Evolutionary conservation across 2,888 invertebrate species (phyloP).

Genomic region (Ditylenchus weischeri): DNA sequence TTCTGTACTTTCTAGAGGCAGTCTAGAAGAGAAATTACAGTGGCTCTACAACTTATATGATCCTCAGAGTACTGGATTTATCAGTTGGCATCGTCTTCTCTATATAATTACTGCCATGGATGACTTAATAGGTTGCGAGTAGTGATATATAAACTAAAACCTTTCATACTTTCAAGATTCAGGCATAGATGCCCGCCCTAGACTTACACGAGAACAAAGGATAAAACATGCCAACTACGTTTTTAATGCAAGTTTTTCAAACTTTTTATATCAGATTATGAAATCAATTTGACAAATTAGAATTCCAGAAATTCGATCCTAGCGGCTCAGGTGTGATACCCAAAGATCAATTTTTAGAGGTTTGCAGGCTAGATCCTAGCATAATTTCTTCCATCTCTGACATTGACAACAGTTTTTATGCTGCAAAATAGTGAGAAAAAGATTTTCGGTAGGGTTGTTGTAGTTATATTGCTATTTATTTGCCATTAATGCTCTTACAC

Average conservation of each 20-base stretch:
- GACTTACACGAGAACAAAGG: slow-evolving; percentile 40
- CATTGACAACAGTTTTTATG: not conserved
- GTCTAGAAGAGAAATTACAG: slow-evolving; percentile 50
- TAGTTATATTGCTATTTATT: too few species aligned
- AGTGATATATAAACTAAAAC: not conserved
- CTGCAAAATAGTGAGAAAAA: too few species aligned
- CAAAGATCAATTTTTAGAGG: slow-evolving; percentile 46
- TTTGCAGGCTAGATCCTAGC: slow-evolving; percentile 44
- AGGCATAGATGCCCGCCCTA: slow-evolving; percentile 43
- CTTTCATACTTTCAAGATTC: slow-evolving; percentile 2
- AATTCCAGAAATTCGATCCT: slow-evolving; percentile 49
- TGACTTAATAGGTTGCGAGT: slow-evolving; percentile 45
- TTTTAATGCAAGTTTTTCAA: slow-evolving; percentile 34
- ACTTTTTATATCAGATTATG: not conserved
- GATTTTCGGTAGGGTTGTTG: too few species aligned
- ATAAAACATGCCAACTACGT: slow-evolving; percentile 38
- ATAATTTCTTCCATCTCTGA: slow-evolving; percentile 22
- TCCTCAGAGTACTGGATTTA: slow-evolving; percentile 45
- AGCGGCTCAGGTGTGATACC: slow-evolving; percentile 43
- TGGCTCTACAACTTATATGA: slow-evolving; percentile 55
- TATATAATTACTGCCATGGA: slow-evolving; percentile 53
- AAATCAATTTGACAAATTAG: not conserved
- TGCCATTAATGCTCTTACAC: too few species aligned
- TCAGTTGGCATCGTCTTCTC: slow-evolving; percentile 50
- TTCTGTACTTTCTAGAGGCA: slow-evolving; percentile 49